Base-by-base conservation (phyloP, 2,888 invertebrate species). In the Cantharis lateralis region DNA sequence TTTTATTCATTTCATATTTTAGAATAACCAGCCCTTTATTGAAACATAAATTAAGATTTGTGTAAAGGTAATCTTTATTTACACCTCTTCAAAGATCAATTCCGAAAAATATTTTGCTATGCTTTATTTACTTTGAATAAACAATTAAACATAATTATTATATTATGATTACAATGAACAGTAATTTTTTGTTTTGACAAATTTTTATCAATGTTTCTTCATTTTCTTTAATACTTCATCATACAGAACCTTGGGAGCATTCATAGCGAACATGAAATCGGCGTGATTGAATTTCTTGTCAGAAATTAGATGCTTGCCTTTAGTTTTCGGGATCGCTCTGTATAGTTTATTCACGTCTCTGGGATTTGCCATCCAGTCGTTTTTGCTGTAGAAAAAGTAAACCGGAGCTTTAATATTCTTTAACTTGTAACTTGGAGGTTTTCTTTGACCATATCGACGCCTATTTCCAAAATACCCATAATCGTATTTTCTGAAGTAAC, bases 361-460 rank as follows among this genome's bases (percentile, higher is more conserved):
- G 68, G 72, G 70, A 18, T 79, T 77, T 10, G 81, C 62, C 10
- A 82, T 68, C 82, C 82, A 82, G 68, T 82, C 82, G 64, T 82
- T 82, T n/a, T 74, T 69, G 16, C 81, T 78, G 70, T 82, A 80
- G 70, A 80, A 79, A 15, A 82, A 61, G 32, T 82, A 80, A 28
- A 91, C 89, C 0, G 91, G 91, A 18, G 90, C 89, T 77, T 87
- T 90, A 7, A 91, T 87, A 61, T 88, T 89, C n/a, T 87, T 86
- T 13, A 92, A 83, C 82, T 91, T 88, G 80, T 92, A 92, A 11
- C 88, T 85, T 0, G 92, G 92, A 48, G 92, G 91, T 0, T 83
- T 85, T 68, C 85, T 82, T 66, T 86, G 86, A 70, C 90, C 89
- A 82, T 92, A 93, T 24, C 24, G 71, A 86, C 86, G 71, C 75